Conservation (phyloP, 1,140 invertebrate species). For the Helicoverpa zea region DNA sequence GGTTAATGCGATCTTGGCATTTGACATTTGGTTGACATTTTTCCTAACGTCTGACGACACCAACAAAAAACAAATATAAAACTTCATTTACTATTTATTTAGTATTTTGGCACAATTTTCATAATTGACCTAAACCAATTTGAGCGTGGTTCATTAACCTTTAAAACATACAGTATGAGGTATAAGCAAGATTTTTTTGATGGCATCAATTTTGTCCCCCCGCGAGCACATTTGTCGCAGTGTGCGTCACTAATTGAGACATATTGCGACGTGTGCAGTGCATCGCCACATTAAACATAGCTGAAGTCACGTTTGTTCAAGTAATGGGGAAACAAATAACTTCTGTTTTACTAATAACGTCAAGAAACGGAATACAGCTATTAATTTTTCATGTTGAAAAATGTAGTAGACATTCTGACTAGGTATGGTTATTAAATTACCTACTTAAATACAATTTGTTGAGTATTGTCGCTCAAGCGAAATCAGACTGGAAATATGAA, state of each 20-base stretch:
- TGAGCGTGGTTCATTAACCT: not conserved
- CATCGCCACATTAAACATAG: slow-evolving; percentile 55
- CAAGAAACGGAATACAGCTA: not conserved
- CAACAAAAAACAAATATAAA: not conserved
- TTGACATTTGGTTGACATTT: slow-evolving; percentile 16
- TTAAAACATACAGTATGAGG: slow-evolving; percentile 3
- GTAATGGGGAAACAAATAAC: slow-evolving; percentile 23
- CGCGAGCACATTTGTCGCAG: slow-evolving; percentile 50
- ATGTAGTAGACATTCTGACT: too few relatives aligned
- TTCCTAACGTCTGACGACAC: not conserved
- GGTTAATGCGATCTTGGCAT: not conserved
- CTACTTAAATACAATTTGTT: too few relatives aligned
- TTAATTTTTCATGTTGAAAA: not conserved
- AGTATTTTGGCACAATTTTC: too few relatives aligned
- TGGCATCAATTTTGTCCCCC: slow-evolving; percentile 63
- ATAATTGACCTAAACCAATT: too few relatives aligned
- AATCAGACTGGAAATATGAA: too few relatives aligned
- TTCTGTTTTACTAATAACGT: slow-evolving; percentile 20
- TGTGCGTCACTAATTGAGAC: slow-evolving; percentile 67
- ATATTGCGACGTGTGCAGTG: slow-evolving; percentile 52
- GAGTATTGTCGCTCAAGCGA: too few relatives aligned
- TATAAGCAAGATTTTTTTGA: slow-evolving; percentile 25
- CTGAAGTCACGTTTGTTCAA: slow-evolving; percentile 28
- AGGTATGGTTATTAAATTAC: not conserved
- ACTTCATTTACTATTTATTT: not conserved